A percentile compares a stretch with the other conserved stretches of the same genome.
These are phyloP conservation scores for Pipa parva DNA, from an alignment of 2,113 vertebrate genomes.

Conservation along the genomic window DNA sequence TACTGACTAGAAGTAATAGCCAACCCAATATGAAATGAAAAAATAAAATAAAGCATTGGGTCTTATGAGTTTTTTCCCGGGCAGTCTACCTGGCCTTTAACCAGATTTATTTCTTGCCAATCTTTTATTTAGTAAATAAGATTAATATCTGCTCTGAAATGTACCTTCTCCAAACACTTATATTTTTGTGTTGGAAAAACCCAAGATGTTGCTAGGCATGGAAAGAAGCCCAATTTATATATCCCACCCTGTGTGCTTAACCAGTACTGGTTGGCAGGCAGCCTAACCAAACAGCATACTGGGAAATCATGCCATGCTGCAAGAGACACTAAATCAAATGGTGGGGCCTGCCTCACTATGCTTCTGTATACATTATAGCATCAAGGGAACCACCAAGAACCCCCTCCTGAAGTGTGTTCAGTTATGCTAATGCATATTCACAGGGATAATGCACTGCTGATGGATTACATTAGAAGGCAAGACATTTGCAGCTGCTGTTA, in stretches of 20 bases:
- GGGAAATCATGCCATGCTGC: conserved; percentile 2
- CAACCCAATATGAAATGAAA: no score
- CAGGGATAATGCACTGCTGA: conserved; percentile 31
- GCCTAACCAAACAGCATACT: conserved; percentile 28
- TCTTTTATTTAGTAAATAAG: conserved; percentile 11
- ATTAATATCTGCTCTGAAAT: conserved; percentile 4
- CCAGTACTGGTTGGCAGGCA: background rate
- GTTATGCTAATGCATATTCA: conserved; percentile 11
- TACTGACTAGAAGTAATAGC: no score
- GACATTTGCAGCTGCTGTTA: conserved; percentile 26
- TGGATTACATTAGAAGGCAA: conserved; percentile 22
- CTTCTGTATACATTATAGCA: conserved; percentile 24
- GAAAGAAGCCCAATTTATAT: conserved; percentile 6
- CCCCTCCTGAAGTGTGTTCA: conserved; percentile 12
- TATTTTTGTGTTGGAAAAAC: conserved; percentile 20
- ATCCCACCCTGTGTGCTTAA: conserved; percentile 4
- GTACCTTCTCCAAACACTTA: conserved; percentile 17
- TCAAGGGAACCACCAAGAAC: conserved; percentile 7
- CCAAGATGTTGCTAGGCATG: background rate
- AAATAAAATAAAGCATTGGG: no score
- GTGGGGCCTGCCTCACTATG: background rate
- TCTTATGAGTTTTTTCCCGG: background rate
- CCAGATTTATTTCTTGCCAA: background rate
- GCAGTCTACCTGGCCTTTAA: background rate
- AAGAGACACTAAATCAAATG: conserved; percentile 14